Evolutionary conservation across 37 sponge, comb jelly and placozoan species (phyloP), one percentile per base, ranked within the genome.

Genomic region (Tethya wilhelma): DNA sequence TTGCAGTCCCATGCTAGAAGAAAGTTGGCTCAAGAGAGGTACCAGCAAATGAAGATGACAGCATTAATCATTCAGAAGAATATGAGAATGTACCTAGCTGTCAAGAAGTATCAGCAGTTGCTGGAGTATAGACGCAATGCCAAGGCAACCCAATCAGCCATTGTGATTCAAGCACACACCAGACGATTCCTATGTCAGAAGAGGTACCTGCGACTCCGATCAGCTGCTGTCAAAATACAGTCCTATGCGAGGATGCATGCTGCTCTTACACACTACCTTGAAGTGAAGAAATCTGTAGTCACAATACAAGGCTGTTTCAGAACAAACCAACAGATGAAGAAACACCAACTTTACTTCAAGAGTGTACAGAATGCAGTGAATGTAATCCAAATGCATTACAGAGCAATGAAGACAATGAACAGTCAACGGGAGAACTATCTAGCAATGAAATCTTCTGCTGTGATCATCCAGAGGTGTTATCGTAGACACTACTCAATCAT

Each of bases 1-100:
- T 81, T 81, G 44, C 88, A 87, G 42, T 28, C 82, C 36, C 38
- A 29, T 28, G 40, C 67, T 14, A 74, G 88, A 33, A n/a, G 82
- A 2, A 78, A 26, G 26, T 31, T 73, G 25, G 75, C 77, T 2
- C 2, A 33, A 25, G 56, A 32, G 40, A 23, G n/a, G 23, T 63
- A 23, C 9, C 11, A 59, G 38, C 12, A 8, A 75, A 7, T 29
- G 4, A 41, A 19, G 22, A 4, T 12, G 42, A n/a, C 53, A 49
- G 53, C 53, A 9, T 9, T 49, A 14, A 14, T 49, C 14, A 49
- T 49, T 49, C 53, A 49, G 14, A 14, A 9, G 9, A 49, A 9
- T 49, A 14, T 49, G 53, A 49, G 53, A 14, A 14, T 9, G 14
- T 14, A 49, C 53, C 53, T 49, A 14, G 53, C 53, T 49, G 14